Evolutionary conservation across 2,797 vertebrate species (phyloP), one percentile per base, ranked within the genome.

Genomic region (Gadopsis bispinosus): DNA sequence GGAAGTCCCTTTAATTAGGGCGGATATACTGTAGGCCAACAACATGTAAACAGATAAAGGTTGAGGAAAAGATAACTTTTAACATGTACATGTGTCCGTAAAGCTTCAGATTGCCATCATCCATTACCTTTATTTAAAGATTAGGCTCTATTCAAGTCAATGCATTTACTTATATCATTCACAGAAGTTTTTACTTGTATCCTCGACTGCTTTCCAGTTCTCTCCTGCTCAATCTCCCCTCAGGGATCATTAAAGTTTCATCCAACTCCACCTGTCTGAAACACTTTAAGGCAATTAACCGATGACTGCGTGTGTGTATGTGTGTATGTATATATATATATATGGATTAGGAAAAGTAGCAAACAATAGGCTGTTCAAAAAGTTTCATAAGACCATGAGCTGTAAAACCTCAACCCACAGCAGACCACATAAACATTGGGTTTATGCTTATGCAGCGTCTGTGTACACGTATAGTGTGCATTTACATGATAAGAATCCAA

Each of bases 231-330:
- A 50, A 76, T 79, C 64, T 81, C 64, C 80, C 87, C 82, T 59
- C 29, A 62, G 85, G 77, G 75, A 86, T 81, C 71, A 86, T 90
- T 85, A 87, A 91, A 86, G 73, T 85, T 88, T 89, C 35, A 91
- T 91, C 54, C 70, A 47, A 86, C 26, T 89, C 88, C 88, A 90
- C 83, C 84, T 85, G 73, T 75, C 83, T 66, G 83, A 59, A 20
- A 33, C 7, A 61, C 14, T 39, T 39, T 5, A 3, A 22, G 17
- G 33, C 20, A 51, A 7, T 43, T 5, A 5, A 56, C 0, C 0
- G 1, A 77, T 16, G 41, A 54, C 10, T 26, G 26, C 2, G 26
- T 26, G 26, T 26, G 26, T 26, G 26, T n/a, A n/a, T 26, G 26
- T 26, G 26, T 26, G 26, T 26, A 26, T 26, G 26, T 26, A 26